phyloP scores from a whole-genome alignment of 1,140 invertebrate species.

The Sesamia nonagrioides region DNA sequence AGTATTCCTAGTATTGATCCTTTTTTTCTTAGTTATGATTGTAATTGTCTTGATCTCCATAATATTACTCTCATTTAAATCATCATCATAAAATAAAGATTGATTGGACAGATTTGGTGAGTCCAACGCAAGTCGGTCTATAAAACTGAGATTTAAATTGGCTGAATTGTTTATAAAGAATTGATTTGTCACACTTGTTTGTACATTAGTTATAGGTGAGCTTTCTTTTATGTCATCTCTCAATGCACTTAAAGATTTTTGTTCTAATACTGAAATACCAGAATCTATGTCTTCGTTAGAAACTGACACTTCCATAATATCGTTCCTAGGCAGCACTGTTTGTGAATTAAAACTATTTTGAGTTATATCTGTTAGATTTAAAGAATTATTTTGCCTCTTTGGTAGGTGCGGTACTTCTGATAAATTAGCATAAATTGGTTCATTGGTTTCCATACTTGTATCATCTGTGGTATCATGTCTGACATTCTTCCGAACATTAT shows the following conservation, averaged over 20 bases:
- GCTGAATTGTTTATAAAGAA: slow-evolving; percentile 75
- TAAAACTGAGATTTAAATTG: slow-evolving; percentile 84
- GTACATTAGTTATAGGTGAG: slow-evolving; percentile 71
- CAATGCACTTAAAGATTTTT: slow-evolving; percentile 63
- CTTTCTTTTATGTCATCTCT: slow-evolving; percentile 61
- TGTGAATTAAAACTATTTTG: neutral
- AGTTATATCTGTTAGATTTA: slow-evolving; percentile 34
- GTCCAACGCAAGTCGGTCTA: slow-evolving; percentile 82
- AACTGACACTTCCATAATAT: slow-evolving; percentile 4
- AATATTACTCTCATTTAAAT: slow-evolving; percentile 87
- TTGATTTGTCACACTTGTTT: slow-evolving; percentile 77
- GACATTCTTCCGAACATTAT: slow-evolving; percentile 83
- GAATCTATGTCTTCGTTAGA: slow-evolving; percentile 66
- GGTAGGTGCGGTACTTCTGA: slow-evolving; percentile 52
- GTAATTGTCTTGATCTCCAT: slow-evolving; percentile 88
- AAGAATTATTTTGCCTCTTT: slow-evolving; percentile 12
- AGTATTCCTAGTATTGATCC: slow-evolving; percentile 73
- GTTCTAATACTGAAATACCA: slow-evolving; percentile 74
- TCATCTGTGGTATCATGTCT: slow-evolving; percentile 38
- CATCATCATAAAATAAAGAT: slow-evolving; percentile 84
- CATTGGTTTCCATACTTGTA: slow-evolving; percentile 38
- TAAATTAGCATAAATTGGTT: slow-evolving; percentile 78
- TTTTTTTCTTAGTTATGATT: slow-evolving; percentile 82
- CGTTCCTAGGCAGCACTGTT: slow-evolving; percentile 24
- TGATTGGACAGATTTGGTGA: slow-evolving; percentile 76